A percentile compares a stretch with the other conserved stretches of the same genome.
Evolutionary conservation across 2,888 invertebrate species (phyloP).

Genomic region (Aspidiotus rigidus): DNA sequence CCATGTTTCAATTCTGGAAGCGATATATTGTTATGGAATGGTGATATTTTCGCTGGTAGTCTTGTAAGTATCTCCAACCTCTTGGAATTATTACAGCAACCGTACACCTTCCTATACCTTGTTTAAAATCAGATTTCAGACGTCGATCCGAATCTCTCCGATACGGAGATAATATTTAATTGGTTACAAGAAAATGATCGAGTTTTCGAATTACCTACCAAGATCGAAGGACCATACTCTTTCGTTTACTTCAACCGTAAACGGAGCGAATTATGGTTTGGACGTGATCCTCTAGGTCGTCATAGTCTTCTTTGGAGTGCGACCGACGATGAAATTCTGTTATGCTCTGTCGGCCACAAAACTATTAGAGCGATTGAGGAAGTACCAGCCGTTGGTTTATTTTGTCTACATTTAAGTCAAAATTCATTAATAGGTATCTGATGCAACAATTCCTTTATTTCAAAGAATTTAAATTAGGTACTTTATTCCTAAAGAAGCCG

Average conservation of each 20-base stretch:
- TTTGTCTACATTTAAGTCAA: conserved; percentile 25
- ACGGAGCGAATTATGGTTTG: conserved; percentile 60
- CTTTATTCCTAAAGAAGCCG: neutral
- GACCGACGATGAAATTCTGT: conserved; percentile 25
- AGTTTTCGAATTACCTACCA: conserved; percentile 43
- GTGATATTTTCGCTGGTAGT: conserved; percentile 65
- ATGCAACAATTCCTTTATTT: neutral
- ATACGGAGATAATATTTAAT: conserved; percentile 34
- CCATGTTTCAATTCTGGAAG: conserved; percentile 53
- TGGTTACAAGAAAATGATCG: conserved; percentile 28
- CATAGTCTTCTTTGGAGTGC: conserved; percentile 60
- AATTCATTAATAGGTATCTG: neutral
- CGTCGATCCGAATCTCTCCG: conserved; percentile 26
- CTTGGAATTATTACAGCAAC: neutral
- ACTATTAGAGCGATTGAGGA: conserved; percentile 37
- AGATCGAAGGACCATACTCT: conserved; percentile 72
- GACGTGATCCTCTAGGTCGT: conserved; percentile 75
- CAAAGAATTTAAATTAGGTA: neutral
- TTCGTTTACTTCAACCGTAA: conserved; percentile 60
- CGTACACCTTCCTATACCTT: neutral
- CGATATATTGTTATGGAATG: conserved; percentile 74
- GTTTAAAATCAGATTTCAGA: neutral
- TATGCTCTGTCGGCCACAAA: conserved; percentile 41
- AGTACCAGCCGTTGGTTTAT: conserved; percentile 40
- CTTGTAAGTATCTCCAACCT: conserved; percentile 42